Base-by-base conservation (phyloP, 2,797 vertebrate species). In the Crocidura indochinensis region DNA sequence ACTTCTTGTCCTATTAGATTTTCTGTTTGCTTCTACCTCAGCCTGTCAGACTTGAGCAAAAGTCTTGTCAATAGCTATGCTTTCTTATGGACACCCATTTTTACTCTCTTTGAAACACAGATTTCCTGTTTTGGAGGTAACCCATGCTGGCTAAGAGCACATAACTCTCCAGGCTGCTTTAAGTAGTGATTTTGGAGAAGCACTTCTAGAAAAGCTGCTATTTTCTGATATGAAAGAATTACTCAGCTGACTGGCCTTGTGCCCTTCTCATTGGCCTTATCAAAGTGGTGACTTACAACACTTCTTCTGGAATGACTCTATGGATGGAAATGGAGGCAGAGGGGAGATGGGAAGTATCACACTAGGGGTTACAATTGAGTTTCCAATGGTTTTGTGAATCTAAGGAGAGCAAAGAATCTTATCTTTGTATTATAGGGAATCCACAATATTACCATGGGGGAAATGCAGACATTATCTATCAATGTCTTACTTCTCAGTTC, bases 61-160 rank as follows among this genome's bases (percentile, higher is more conserved):
- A 3, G 0, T 4, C 17, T 19, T 1, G 3, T 47, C 1, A 0
- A 8, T 26, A 27, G 19, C 17, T 15, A 8, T 53, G 51, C 51
- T 14, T 12, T 53, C 51, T 53, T 53, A 2, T 12, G 11, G 53
- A 47, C 15, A 15, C 8, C 29, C 14, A 26, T 9, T 53, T 53
- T 53, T 53, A 11, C 68, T 56, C 79, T 29, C 82, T 69, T 81
- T 74, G 51, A 10, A 19, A 15, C 10, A 17, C 44, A 22, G 31
- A 53, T 9, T 24, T 27, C 22, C 51, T 27, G 87, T 20, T n/a
- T 46, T 67, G 10, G 3, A 22, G 15, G 84, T 72, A 69, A 49
- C 1, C 20, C 5, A 0, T 15, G 51, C 7, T 8, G 2, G 10
- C 47, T 80, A 53, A 68, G 68, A 80, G 53, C 84, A 49, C 1